Conservation (phyloP, 2,113 vertebrate genomes). For the Illadopsis cleaveri region DNA sequence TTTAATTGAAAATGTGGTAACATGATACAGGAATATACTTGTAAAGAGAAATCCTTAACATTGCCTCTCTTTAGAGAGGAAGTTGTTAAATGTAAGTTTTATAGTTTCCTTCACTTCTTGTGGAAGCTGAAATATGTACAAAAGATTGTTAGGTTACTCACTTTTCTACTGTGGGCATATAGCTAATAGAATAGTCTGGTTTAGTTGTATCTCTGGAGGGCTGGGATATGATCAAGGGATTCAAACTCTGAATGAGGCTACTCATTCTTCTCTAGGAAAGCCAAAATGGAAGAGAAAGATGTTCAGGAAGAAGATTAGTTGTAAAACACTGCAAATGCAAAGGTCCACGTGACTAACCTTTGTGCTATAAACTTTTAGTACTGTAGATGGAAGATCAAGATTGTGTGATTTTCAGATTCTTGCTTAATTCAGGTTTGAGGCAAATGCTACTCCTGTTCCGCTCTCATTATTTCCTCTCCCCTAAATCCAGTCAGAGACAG, state of each 20-base stretch:
- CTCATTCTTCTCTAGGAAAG: not conserved
- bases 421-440: not conserved
- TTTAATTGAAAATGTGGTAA: not conserved
- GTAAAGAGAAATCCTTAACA: not conserved
- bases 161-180: not conserved
- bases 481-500: not conserved
- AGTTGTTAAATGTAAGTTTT: fast-evolving
- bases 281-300: not conserved
- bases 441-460: not conserved
- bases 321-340: not conserved
- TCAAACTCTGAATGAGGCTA: not conserved
- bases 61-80: not conserved
- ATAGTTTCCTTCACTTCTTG: not conserved
- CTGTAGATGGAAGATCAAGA: not conserved
- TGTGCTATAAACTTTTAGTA: not conserved
- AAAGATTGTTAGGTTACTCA: not conserved
- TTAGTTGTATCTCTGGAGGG: not conserved
- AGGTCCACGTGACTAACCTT: not conserved
- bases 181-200: not conserved
- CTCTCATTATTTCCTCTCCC: not conserved
- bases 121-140: not conserved
- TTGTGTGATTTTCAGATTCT: not conserved
- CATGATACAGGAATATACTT: not conserved
- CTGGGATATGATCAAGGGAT: not conserved
- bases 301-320: not conserved